A percentile compares a stretch with the other conserved stretches of the same genome.
phyloP scores from a whole-genome alignment of 2,888 invertebrate species.

The Gastracanthus pulcherrimus region DNA sequence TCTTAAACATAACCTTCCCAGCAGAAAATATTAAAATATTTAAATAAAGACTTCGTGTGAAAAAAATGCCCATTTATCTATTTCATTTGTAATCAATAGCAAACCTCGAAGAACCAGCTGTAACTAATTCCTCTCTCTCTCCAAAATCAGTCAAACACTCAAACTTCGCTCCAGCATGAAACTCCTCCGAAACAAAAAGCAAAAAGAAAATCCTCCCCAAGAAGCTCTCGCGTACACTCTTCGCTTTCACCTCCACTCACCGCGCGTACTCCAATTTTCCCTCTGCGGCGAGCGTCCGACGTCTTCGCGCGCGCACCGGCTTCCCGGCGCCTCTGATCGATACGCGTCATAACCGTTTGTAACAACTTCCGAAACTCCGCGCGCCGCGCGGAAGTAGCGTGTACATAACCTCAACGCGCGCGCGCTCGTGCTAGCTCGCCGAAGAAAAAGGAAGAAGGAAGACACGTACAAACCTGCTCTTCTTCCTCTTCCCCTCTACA shows the following conservation, averaged over 20 bases:
- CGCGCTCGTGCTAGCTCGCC: background rate
- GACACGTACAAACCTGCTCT: no score
- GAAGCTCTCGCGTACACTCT: background rate
- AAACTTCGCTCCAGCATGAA: background rate
- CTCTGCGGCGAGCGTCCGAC: background rate
- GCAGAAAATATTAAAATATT: no score
- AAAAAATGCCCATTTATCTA: background rate
- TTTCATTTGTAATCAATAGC: background rate
- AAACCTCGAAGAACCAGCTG: background rate
- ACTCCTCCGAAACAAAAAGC: background rate
- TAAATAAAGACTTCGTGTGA: no score
- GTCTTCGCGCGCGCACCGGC: background rate
- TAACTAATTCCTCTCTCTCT: background rate
- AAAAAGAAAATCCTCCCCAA: background rate
- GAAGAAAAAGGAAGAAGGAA: background rate
- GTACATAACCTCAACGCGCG: conserved; percentile 29
- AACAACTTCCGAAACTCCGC: conserved; percentile 47
- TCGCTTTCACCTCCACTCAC: conserved; percentile 5
- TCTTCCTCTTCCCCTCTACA: no score
- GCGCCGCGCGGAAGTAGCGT: conserved; percentile 6
- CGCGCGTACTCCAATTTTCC: background rate
- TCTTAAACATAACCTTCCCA: no score
- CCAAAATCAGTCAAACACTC: background rate
- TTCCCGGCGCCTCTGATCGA: conserved; percentile 32
- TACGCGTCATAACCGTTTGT: conserved; percentile 51